Base-by-base conservation (phyloP, 2,888 invertebrate genomes). In the Helobdella robusta region DNA sequence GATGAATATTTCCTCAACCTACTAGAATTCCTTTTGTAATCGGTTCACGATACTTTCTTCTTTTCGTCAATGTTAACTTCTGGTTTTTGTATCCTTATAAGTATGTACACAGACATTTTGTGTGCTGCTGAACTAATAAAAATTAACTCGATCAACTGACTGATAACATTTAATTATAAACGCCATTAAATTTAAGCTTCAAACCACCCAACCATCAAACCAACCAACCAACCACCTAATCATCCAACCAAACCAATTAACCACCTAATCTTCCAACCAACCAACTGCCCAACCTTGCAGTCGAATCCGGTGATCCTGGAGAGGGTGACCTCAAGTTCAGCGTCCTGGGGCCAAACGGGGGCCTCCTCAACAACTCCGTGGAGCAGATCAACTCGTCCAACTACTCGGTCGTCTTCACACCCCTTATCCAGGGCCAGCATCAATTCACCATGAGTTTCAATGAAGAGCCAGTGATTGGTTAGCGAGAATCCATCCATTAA, bases 261-360 rank as follows among this genome's bases (percentile, higher is more conserved):
- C n/a, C n/a, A n/a, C n/a, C n/a, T n/a, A n/a, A n/a, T n/a, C n/a
- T n/a, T n/a, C n/a, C n/a, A n/a, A n/a, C n/a, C n/a, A n/a, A n/a
- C n/a, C n/a, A n/a, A n/a, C n/a, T n/a, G n/a, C n/a, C n/a, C 20
- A 5, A 23, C 11, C 25, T 25, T 65, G 46, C 70, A 75, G 78
- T 95, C 63, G 94, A 97, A 79, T 94, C 94, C 2, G 90, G 90
- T 69, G 89, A 91, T 79, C 93, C 95, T 58, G 97, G 97, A 11
- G 95, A 95, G 82, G 97, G 97, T 64, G 80, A 78, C 67, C 82
- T 97, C 71, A 95, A 97, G 82, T 95, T 97, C 72, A 92, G 93
- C 59, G 93, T 98, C 73, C 90, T 91, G 69, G 76, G 63, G 6
- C 68, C 68, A 18, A 54, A 20, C 15, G 68, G 68, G 20, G 50